Conservation (phyloP, 2,113 vertebrate genomes). For the Myanophis thanlyinensis region DNA sequence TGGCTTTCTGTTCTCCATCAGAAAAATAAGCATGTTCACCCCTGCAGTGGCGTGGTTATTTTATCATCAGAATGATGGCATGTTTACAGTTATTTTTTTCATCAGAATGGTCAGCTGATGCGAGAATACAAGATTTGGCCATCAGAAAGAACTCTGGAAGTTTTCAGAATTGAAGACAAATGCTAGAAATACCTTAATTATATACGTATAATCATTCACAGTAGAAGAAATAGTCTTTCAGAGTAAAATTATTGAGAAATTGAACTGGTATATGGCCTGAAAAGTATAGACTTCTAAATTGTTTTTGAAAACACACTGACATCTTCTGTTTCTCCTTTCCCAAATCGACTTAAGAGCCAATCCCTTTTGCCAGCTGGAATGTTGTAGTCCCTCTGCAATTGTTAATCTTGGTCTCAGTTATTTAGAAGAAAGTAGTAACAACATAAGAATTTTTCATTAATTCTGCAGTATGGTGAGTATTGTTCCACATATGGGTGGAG, state of each 20-base stretch:
- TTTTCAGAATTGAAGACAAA: not conserved
- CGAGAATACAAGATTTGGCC: not conserved
- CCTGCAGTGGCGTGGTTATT: not conserved
- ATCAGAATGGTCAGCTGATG: too few species aligned
- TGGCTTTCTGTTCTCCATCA: not conserved
- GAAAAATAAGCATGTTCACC: not conserved
- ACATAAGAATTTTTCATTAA: slow-evolving; percentile 2
- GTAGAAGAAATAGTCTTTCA: not conserved
- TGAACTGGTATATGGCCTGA: not conserved
- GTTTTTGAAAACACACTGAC: not conserved
- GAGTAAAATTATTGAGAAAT: not conserved
- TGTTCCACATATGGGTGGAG: not conserved
- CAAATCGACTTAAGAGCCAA: not conserved
- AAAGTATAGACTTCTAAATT: not conserved
- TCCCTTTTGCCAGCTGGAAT: not conserved
- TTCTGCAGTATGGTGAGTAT: fast-evolving
- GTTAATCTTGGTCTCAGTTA: not conserved
- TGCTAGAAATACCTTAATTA: not conserved
- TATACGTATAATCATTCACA: not conserved
- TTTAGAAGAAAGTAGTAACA: fast-evolving
- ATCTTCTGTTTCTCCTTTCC: not conserved
- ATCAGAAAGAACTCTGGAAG: not conserved
- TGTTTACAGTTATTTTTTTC: too few species aligned
- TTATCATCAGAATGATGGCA: not conserved
- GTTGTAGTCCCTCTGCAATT: not conserved